These are phyloP conservation scores for Gallirallus australis DNA, from an alignment of 2,797 vertebrate species.

Conservation along the genomic window DNA sequence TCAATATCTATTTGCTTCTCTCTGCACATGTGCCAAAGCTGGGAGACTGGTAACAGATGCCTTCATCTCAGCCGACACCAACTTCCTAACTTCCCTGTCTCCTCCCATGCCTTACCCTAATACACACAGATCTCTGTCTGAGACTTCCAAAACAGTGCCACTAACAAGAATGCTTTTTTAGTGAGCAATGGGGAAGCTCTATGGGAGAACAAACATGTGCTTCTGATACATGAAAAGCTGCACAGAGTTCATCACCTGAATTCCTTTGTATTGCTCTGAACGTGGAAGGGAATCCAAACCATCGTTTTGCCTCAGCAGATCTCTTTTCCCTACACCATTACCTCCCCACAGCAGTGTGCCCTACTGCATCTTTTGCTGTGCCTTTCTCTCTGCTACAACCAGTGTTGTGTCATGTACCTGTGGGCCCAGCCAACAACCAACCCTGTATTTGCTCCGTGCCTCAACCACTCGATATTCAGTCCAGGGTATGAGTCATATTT, in stretches of 20 bases:
- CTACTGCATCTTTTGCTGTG: not conserved
- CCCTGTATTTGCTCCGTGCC: not conserved
- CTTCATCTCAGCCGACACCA: constrained; percentile 6
- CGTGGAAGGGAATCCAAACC: not conserved
- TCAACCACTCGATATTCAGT: not conserved
- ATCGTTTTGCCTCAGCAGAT: not conserved
- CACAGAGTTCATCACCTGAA: not conserved
- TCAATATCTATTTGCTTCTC: constrained; percentile 57
- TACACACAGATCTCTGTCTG: not conserved
- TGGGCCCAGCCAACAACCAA: not conserved
- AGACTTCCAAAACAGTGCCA: not conserved
- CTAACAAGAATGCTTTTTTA: not conserved
- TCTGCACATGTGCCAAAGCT: constrained; percentile 25
- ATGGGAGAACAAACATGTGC: not conserved
- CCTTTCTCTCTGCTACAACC: not conserved
- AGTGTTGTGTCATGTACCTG: not conserved
- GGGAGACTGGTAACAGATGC: constrained; percentile 3
- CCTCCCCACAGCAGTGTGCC: not conserved
- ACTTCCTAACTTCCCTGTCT: not conserved
- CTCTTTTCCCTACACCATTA: not conserved
- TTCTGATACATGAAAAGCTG: not conserved
- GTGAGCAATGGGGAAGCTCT: not conserved
- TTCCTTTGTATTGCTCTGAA: not conserved
- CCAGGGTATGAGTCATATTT: not conserved
- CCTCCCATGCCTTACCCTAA: not conserved